phyloP scores from a whole-genome alignment of 64 coral and sea anemone species.

The Trachythela sp. region DNA sequence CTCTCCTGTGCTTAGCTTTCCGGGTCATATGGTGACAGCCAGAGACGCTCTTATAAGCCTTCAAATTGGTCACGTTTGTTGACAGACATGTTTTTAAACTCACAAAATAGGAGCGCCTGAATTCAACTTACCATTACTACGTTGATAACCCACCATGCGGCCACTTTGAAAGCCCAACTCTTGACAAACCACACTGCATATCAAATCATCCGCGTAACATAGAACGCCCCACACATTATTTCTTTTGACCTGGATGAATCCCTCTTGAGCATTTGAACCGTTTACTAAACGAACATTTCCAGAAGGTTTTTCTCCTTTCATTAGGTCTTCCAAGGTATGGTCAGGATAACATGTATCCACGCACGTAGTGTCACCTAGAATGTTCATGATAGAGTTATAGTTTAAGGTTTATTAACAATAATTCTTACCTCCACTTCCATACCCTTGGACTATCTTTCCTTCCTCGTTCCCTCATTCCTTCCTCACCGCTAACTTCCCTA shows the following conservation, averaged over 20 bases:
- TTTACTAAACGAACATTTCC: neutral
- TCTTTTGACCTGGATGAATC: neutral
- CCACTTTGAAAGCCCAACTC: neutral
- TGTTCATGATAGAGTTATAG: neutral
- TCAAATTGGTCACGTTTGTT: too few relatives aligned
- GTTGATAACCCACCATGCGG: neutral
- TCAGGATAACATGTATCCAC: neutral
- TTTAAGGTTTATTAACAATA: too few relatives aligned
- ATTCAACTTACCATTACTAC: neutral
- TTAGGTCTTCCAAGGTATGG: neutral
- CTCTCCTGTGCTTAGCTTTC: too few relatives aligned
- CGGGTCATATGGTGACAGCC: too few relatives aligned
- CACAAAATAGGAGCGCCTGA: neutral
- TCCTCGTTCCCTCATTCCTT: too few relatives aligned
- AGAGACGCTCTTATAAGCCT: too few relatives aligned
- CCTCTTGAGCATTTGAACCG: neutral
- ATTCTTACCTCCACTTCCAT: too few relatives aligned
- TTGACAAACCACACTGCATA: neutral
- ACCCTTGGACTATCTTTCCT: too few relatives aligned
- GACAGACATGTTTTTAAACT: too few relatives aligned
- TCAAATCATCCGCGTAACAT: neutral
- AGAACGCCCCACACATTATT: neutral
- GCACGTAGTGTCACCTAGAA: neutral
- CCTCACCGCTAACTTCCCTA: too few relatives aligned
- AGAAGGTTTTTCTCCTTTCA: neutral